A percentile compares a stretch with the other conserved stretches of the same genome.
phyloP scores from a whole-genome alignment of 2,797 vertebrate species.

The Eidolon dupreanum region DNA sequence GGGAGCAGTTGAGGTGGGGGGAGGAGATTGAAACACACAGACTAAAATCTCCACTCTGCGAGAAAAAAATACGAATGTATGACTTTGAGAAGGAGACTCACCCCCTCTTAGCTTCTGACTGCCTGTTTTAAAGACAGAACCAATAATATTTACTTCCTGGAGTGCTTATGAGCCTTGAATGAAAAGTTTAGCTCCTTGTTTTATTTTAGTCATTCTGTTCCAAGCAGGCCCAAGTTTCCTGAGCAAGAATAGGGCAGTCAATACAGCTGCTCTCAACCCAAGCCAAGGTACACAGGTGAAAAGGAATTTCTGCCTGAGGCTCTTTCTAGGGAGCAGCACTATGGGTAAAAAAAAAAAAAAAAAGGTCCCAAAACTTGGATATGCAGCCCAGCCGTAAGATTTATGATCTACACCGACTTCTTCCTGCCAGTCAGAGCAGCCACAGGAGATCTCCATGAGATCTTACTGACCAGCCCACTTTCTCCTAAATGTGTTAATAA shows the following conservation, averaged over 20 bases:
- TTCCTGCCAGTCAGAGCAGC: slow-evolving; percentile 43
- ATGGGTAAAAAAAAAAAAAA: neutral
- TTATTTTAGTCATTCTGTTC: neutral
- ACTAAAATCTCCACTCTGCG: neutral
- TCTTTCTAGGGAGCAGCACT: neutral
- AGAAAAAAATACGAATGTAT: neutral
- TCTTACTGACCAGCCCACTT: neutral
- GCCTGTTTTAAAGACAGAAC: slow-evolving; percentile 16
- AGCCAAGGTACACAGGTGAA: neutral
- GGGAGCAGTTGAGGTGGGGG: too few relatives aligned
- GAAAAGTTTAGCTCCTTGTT: neutral
- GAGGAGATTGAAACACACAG: neutral
- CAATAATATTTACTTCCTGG: neutral
- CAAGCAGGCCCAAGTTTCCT: neutral
- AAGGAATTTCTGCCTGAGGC: neutral
- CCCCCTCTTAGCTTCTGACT: neutral
- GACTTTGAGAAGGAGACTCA: neutral
- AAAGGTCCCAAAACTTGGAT: neutral
- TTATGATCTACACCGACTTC: neutral
- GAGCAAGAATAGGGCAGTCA: neutral
- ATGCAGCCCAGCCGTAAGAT: neutral
- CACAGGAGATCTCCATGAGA: neutral
- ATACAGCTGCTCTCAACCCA: neutral
- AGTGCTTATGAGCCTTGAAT: neutral
- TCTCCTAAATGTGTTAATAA: neutral